Evolutionary conservation across 1,140 invertebrate genomes (phyloP).

Genomic region (Magallana ariakensis): DNA sequence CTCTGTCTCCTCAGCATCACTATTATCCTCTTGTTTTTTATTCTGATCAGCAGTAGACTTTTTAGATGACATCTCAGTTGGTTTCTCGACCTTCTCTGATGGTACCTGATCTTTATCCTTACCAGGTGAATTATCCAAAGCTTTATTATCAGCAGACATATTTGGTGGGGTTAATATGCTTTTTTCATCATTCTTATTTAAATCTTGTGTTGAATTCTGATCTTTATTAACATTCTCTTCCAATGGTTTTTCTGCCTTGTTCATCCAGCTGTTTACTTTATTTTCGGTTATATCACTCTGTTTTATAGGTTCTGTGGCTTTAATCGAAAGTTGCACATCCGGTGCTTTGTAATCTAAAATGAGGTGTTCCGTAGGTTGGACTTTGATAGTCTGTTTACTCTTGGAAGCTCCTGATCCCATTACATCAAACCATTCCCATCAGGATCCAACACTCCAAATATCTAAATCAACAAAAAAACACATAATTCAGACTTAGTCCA

Average conservation of each 20-base stretch:
- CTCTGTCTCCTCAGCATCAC: not conserved
- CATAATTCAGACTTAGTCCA: no score
- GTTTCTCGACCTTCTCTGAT: not conserved
- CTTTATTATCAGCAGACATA: not conserved
- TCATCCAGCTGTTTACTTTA: not conserved
- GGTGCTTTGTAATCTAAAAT: not conserved
- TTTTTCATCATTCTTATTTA: not conserved
- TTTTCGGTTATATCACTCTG: not conserved
- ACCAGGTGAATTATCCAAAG: not conserved
- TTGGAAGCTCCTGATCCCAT: not conserved
- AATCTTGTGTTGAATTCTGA: not conserved
- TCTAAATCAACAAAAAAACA: no score
- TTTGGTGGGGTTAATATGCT: not conserved
- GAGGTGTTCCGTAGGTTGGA: not conserved
- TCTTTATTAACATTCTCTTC: not conserved
- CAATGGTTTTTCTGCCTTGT: not conserved
- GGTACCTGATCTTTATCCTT: not conserved
- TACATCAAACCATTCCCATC: no score
- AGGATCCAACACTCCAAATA: no score
- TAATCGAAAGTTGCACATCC: not conserved
- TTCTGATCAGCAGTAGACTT: not conserved
- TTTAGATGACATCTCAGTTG: not conserved
- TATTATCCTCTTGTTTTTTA: not conserved
- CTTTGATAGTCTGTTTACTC: not conserved
- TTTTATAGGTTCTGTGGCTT: not conserved